These are phyloP conservation scores for Drosophila lacteicornis DNA, from an alignment of 1,140 invertebrate genomes.

Conservation along the genomic window DNA sequence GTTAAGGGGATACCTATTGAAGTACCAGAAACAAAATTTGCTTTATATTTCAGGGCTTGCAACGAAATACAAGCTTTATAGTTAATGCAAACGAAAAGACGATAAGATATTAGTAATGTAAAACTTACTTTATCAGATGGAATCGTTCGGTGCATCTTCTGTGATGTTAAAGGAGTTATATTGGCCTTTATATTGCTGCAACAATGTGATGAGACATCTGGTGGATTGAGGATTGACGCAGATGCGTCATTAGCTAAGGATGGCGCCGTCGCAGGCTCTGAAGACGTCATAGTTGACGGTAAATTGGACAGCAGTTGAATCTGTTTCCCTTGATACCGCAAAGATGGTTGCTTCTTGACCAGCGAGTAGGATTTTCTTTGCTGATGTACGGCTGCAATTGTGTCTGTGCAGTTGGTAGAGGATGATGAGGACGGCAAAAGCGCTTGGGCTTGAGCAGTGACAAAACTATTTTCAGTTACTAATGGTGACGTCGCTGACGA, in stretches of 20 bases:
- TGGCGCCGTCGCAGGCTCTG: constrained; percentile 19
- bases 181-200: constrained; percentile 46
- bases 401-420: constrained; percentile 23
- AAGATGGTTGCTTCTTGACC: constrained; percentile 28
- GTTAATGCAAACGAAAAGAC: background rate
- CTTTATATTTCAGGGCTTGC: too few relatives aligned
- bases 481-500: constrained; percentile 32
- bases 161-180: constrained; percentile 57
- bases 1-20: too few relatives aligned
- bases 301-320: constrained; percentile 19
- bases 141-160: constrained; percentile 69
- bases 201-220: constrained; percentile 40
- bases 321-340: constrained; percentile 20
- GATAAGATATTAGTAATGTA: background rate
- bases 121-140: constrained; percentile 71
- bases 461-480: constrained; percentile 20
- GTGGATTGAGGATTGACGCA: constrained; percentile 30
- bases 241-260: constrained; percentile 18
- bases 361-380: constrained; percentile 27
- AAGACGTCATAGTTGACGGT: constrained; percentile 18
- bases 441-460: constrained; percentile 14
- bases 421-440: constrained; percentile 23
- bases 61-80: background rate
- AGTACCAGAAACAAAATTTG: too few relatives aligned
- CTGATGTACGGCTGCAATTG: constrained; percentile 48